Evolutionary conservation across 2,888 invertebrate species (phyloP).

Genomic region (Melieria omissa): DNA sequence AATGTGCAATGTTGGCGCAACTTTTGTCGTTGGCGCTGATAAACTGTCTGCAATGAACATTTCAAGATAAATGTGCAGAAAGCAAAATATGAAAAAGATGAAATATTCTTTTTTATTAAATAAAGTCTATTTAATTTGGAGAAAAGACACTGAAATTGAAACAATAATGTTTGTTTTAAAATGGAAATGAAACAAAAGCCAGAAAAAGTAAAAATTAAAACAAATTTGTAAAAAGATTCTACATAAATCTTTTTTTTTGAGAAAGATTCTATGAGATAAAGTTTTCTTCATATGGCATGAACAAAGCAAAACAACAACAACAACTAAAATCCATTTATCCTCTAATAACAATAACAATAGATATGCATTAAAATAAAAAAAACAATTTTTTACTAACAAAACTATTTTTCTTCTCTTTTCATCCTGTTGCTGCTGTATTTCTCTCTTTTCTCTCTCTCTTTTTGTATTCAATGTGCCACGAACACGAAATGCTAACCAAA

Average conservation of each 20-base stretch:
- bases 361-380: too few relatives aligned
- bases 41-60: too few relatives aligned
- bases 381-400: neutral
- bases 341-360: too few relatives aligned
- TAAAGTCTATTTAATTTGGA: neutral
- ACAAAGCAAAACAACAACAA: too few relatives aligned
- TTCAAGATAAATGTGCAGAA: too few relatives aligned
- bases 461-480: neutral
- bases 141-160: neutral
- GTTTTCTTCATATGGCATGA: too few relatives aligned
- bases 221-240: neutral
- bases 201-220: neutral
- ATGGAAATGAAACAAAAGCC: neutral
- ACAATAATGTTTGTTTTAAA: neutral
- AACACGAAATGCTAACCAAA: constrained; percentile 2
- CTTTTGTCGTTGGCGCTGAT: neutral
- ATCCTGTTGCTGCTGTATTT: constrained; percentile 48
- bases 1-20: neutral
- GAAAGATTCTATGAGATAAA: too few relatives aligned
- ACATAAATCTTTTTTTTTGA: neutral
- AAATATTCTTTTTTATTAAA: too few relatives aligned
- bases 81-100: too few relatives aligned
- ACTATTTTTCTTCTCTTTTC: constrained; percentile 56
- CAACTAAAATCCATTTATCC: too few relatives aligned
- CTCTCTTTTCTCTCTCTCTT: constrained; percentile 13